phyloP scores from a whole-genome alignment of 2,888 invertebrate genomes.

The Caenorhabditis sp. region DNA sequence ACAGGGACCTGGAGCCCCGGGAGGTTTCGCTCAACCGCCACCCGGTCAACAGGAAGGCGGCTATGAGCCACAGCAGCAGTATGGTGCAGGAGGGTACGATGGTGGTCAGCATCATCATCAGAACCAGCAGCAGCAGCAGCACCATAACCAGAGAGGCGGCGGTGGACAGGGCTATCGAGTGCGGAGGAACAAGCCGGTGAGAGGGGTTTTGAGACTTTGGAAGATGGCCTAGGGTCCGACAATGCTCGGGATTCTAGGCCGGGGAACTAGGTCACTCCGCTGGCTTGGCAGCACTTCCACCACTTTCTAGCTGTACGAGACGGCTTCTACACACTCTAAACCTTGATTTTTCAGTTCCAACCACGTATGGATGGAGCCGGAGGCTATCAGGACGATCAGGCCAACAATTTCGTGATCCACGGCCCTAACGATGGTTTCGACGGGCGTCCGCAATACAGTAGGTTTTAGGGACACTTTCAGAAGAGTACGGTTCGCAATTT shows the following conservation, averaged over 20 bases:
- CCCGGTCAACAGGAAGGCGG: slow-evolving; percentile 8
- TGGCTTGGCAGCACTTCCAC: no score
- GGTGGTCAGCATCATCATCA: slow-evolving; percentile 14
- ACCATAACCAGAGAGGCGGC: background rate
- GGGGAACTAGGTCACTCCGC: no score
- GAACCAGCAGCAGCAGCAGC: background rate
- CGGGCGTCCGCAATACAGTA: slow-evolving; percentile 50
- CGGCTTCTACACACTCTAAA: no score
- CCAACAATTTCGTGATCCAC: slow-evolving; percentile 52
- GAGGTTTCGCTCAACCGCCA: slow-evolving; percentile 11
- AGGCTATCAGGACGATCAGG: slow-evolving; percentile 7
- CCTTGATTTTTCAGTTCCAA: slow-evolving; percentile 6
- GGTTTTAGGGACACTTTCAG: background rate
- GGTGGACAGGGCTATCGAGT: background rate
- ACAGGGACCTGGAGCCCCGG: no score
- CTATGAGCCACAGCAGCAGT: slow-evolving; percentile 17
- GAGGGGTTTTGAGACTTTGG: no score
- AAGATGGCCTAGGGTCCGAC: no score
- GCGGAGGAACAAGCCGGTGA: background rate
- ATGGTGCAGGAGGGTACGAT: slow-evolving; percentile 13
- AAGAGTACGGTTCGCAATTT: background rate
- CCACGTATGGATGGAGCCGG: slow-evolving; percentile 17
- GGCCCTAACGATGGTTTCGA: slow-evolving; percentile 56
- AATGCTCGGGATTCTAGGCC: no score
- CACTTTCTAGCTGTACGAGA: no score